Percentiles rank a stretch among this genome's conserved stretches.
Evolutionary conservation across 2,888 invertebrate genomes (phyloP).

Genomic region (Apoderus coryli): DNA sequence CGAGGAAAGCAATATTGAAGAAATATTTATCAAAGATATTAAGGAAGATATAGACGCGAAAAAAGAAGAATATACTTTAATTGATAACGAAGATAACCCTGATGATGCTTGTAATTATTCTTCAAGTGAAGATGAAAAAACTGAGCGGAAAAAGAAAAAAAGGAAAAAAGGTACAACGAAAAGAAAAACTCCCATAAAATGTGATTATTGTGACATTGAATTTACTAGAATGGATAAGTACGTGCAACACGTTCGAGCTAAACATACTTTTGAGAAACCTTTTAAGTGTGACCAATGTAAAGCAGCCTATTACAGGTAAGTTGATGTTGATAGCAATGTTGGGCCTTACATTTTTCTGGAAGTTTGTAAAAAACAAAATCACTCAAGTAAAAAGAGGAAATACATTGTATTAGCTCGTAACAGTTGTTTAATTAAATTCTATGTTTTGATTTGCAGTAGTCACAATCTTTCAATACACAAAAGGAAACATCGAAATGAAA

Average conservation of each 20-base stretch:
- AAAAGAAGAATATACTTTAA: neutral
- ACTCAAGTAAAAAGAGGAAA: too few relatives aligned
- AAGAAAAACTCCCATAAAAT: slow-evolving; percentile 18
- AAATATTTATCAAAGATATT: neutral
- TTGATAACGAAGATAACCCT: neutral
- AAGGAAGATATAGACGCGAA: neutral
- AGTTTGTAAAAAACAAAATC: too few relatives aligned
- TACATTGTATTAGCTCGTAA: too few relatives aligned
- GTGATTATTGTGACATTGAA: slow-evolving; percentile 21
- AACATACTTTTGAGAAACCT: slow-evolving; percentile 24
- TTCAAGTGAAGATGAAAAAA: slow-evolving; percentile 9
- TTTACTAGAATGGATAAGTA: slow-evolving; percentile 21
- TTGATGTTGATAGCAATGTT: too few relatives aligned
- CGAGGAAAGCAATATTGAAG: neutral
- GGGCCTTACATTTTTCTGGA: too few relatives aligned
- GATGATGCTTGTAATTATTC: neutral
- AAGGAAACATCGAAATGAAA: slow-evolving; percentile 21
- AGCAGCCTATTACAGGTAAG: slow-evolving; percentile 18
- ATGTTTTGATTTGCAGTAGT: too few relatives aligned
- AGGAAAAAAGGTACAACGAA: slow-evolving; percentile 16
- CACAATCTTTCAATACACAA: slow-evolving; percentile 22
- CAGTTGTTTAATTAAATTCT: too few relatives aligned
- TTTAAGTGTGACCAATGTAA: slow-evolving; percentile 22
- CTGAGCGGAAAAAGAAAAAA: slow-evolving; percentile 10
- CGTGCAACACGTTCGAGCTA: slow-evolving; percentile 21